A percentile compares a stretch with the other conserved stretches of the same genome.
phyloP scores from a whole-genome alignment of 2,888 invertebrate genomes.

The Drosophila robusta region DNA sequence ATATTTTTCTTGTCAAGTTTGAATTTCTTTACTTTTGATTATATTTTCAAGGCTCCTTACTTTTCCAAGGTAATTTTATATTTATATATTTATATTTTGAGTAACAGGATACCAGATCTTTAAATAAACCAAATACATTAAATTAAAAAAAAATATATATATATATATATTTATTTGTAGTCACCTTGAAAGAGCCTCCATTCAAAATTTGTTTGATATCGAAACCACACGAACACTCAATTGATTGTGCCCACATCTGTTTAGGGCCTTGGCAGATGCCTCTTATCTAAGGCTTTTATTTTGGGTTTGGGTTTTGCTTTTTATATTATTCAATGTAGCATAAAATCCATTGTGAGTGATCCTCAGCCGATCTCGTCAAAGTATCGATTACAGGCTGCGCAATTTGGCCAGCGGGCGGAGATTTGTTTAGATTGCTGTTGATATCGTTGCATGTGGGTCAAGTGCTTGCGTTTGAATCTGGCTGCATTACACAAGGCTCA shows the following conservation, averaged over 20 bases:
- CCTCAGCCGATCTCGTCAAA: conserved; percentile 33
- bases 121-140: too few relatives aligned
- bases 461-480: conserved; percentile 47
- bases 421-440: conserved; percentile 36
- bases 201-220: conserved; percentile 22
- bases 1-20: background rate
- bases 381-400: conserved; percentile 64
- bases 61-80: too few relatives aligned
- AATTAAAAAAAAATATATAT: too few relatives aligned
- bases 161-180: too few relatives aligned
- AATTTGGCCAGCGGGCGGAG: conserved; percentile 17
- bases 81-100: too few relatives aligned
- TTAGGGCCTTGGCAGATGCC: conserved; percentile 30
- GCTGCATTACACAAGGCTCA: conserved; percentile 6
- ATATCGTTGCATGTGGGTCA: conserved; percentile 65
- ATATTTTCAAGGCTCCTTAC: background rate
- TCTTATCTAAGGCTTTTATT: conserved; percentile 34
- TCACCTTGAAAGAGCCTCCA: background rate
- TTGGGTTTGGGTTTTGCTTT: conserved; percentile 26
- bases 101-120: too few relatives aligned
- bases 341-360: conserved; percentile 54
- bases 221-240: conserved; percentile 27
- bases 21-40: too few relatives aligned
- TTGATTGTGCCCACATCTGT: conserved; percentile 53
- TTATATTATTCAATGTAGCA: conserved; percentile 63